A percentile compares a stretch with the other conserved stretches of the same genome.
Conservation (phyloP, 2,797 vertebrate species). For the Masticophis lateralis region DNA sequence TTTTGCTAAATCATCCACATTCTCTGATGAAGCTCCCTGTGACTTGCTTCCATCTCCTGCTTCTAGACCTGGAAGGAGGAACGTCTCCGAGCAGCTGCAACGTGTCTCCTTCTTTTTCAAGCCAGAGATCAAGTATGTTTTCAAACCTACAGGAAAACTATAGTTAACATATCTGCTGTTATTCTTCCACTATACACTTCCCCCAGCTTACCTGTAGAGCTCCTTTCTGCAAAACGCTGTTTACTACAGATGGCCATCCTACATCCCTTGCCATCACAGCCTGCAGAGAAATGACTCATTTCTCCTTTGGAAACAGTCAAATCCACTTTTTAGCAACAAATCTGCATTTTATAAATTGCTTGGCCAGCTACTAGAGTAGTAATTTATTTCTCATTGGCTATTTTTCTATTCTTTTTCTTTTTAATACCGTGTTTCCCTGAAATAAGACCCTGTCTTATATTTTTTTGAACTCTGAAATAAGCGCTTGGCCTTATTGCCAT, state of each 20-base stretch:
- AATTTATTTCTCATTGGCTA: not conserved
- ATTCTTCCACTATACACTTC: not conserved
- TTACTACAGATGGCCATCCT: not conserved
- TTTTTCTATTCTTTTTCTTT: not conserved
- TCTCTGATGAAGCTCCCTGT: constrained; percentile 68
- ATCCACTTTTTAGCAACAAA: not conserved
- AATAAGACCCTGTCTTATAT: too few relatives aligned
- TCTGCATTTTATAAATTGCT: not conserved
- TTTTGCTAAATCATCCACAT: constrained; percentile 58
- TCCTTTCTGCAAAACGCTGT: not conserved
- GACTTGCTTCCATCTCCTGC: constrained; percentile 68
- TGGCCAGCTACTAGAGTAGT: not conserved
- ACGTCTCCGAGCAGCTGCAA: constrained; percentile 81
- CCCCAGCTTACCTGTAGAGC: not conserved
- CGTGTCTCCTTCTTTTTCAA: constrained; percentile 79
- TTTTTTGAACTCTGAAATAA: too few relatives aligned
- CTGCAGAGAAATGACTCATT: not conserved
- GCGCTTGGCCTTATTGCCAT: too few relatives aligned
- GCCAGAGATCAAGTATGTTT: constrained; percentile 90
- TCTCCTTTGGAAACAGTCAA: not conserved
- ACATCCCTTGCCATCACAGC: not conserved
- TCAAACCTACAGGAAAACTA: constrained; percentile 77
- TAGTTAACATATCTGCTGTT: constrained; percentile 44
- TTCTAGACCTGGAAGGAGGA: constrained; percentile 73
- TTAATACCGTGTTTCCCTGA: too few relatives aligned